Base-by-base conservation (phyloP, 1,140 invertebrate species). In the Leptopilina boulardi region DNA sequence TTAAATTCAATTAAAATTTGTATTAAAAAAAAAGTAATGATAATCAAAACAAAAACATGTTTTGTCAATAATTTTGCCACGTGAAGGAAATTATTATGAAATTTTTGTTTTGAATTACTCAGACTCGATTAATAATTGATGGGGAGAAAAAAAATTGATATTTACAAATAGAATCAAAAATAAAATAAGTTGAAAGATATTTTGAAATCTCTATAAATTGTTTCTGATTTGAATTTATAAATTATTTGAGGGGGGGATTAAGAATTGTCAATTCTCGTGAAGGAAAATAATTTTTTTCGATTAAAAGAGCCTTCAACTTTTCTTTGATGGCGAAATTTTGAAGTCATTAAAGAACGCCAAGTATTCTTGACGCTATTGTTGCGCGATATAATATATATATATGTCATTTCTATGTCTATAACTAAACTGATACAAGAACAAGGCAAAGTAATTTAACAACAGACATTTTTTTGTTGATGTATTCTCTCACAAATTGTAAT, bases 301-400 rank as follows among this genome's bases (percentile, higher is more conserved):
- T 59, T 59, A 23, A 18, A 51, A 51, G 11, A 59, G 56, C 9
- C 56, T 59, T 59, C 56, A 15, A 59, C 10, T 59, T 59, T 21
- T 59, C 26, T 34, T 26, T 10, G 56, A 59, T 59, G 56, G 56
- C 21, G 23, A 26, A 26, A 59, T 59, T 59, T 59, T 59, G 21
- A 59, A 11, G 19, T 59, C 47, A 51, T 21, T 19, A 59, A 59
- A 26, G 56, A 66, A 66, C 23, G 56, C 21, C 9, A 66, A 66
- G 23, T 30, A 51, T 51, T 66, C 11, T 23, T 6, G 56, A 3
- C 56, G 13, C 30, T 21, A 59, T 59, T 66, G 23, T 66, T 66
- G 21, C 21, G 23, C 23, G 56, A 66, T 66, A 15, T n/a, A n/a
- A n/a, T n/a, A n/a, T n/a, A n/a, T n/a, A 9, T 13, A 66, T 21